These are phyloP conservation scores for Cynopterus brachyotis DNA, from an alignment of 2,113 vertebrate species.

Conservation along the genomic window DNA sequence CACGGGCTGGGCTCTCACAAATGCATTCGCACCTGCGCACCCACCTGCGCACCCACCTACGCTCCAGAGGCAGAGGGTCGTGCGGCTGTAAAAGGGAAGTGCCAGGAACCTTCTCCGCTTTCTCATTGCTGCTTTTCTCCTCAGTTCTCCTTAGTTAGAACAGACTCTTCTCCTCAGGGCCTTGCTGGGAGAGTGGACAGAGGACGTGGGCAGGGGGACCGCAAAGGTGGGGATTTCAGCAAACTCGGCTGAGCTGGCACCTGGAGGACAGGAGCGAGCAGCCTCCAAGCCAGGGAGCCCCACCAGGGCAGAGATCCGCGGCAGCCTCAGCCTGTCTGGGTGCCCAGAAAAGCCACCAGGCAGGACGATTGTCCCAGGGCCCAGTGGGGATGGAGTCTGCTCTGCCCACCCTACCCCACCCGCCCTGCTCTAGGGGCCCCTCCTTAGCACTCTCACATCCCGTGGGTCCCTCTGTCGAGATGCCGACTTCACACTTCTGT, in stretches of 20 bases:
- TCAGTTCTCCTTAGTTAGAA: background rate
- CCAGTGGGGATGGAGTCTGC: background rate
- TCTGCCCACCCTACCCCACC: background rate
- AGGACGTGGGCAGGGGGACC: background rate
- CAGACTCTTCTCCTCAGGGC: background rate
- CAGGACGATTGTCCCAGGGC: background rate
- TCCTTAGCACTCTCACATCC: background rate
- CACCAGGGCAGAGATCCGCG: no score
- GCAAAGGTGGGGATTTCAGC: background rate
- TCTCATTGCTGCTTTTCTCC: background rate
- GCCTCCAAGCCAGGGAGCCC: background rate
- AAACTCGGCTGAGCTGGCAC: background rate
- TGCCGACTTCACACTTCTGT: no score
- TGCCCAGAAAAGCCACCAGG: background rate
- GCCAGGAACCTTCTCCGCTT: background rate
- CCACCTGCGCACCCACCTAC: no score
- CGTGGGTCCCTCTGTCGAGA: accelerated
- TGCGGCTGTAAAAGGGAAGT: no score
- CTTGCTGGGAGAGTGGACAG: background rate
- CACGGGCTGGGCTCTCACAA: background rate
- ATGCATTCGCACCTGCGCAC: accelerated
- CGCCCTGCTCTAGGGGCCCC: background rate
- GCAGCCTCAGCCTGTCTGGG: background rate
- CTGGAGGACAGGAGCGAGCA: background rate
- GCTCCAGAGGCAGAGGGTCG: no score